Conservation (phyloP, 53 echinoderm and acorn worm genomes). For the Hippasteria phrygiana region DNA sequence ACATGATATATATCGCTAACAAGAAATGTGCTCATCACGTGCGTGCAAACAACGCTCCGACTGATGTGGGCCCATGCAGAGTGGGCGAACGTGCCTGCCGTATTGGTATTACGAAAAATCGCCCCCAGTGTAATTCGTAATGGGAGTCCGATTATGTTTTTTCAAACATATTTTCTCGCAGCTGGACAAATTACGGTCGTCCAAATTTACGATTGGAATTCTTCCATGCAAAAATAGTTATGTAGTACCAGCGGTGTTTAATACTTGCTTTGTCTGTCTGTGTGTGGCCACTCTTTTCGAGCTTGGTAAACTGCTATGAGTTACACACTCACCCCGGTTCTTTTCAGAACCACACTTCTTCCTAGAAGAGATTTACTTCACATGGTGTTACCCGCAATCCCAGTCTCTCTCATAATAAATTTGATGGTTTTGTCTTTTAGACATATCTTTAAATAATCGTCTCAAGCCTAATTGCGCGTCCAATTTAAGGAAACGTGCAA, state of each 20-base stretch:
- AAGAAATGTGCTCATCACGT: neutral
- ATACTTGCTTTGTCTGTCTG: neutral
- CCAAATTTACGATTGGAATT: neutral
- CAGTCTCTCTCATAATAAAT: too few relatives aligned
- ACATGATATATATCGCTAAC: too few relatives aligned
- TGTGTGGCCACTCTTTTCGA: too few relatives aligned
- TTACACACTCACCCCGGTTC: too few relatives aligned
- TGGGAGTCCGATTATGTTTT: neutral
- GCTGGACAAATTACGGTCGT: neutral
- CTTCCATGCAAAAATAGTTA: neutral
- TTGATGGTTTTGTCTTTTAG: too few relatives aligned
- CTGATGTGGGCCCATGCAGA: neutral
- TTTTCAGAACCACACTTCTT: too few relatives aligned
- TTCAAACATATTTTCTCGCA: neutral
- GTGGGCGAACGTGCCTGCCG: neutral
- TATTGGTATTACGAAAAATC: neutral
- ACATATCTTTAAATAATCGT: too few relatives aligned
- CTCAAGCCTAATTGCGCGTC: too few relatives aligned
- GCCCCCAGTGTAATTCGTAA: neutral
- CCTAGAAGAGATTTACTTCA: too few relatives aligned
- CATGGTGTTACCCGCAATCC: too few relatives aligned
- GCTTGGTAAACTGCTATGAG: too few relatives aligned
- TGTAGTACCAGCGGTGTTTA: neutral
- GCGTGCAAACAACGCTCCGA: neutral
- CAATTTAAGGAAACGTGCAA: too few relatives aligned